Evolutionary conservation across 2,797 vertebrate genomes (phyloP).

Genomic region (Sebastes taczanowskii): DNA sequence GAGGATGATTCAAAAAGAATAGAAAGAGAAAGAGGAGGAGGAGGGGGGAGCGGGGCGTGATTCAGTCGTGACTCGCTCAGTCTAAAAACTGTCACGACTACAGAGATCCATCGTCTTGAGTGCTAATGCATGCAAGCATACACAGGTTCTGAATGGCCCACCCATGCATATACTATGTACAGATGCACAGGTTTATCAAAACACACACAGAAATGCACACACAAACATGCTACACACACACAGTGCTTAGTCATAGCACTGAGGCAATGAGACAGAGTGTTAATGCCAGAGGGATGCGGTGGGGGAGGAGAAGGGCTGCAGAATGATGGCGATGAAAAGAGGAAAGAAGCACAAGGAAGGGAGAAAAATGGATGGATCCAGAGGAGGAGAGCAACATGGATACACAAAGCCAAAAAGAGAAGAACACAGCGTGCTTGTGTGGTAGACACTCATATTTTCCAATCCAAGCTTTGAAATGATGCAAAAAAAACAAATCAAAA

Average conservation of each 20-base stretch:
- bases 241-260: slow-evolving; percentile 78
- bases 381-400: slow-evolving; percentile 7
- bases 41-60: slow-evolving; percentile 48
- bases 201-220: slow-evolving; percentile 8
- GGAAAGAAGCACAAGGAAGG: slow-evolving; percentile 21
- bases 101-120: slow-evolving; percentile 48
- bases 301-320: slow-evolving; percentile 47
- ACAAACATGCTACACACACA: slow-evolving; percentile 20
- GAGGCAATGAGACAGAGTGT: slow-evolving; percentile 69
- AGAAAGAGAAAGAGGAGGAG: slow-evolving; percentile 30
- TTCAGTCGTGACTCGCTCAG: slow-evolving; percentile 71
- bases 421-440: not conserved
- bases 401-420: not conserved
- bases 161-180: not conserved
- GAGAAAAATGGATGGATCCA: slow-evolving; percentile 9
- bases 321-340: slow-evolving; percentile 57
- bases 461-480: not conserved
- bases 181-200: slow-evolving; percentile 5
- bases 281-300: slow-evolving; percentile 55
- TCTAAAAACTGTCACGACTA: slow-evolving; percentile 71
- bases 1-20: slow-evolving; percentile 70
- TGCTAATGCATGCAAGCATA: slow-evolving; percentile 32
- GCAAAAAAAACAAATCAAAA: slow-evolving; percentile 1
- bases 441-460: not conserved
- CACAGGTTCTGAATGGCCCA: slow-evolving; percentile 22